Conservation (phyloP, 2,113 vertebrate genomes). For the Aythya baeri region DNA sequence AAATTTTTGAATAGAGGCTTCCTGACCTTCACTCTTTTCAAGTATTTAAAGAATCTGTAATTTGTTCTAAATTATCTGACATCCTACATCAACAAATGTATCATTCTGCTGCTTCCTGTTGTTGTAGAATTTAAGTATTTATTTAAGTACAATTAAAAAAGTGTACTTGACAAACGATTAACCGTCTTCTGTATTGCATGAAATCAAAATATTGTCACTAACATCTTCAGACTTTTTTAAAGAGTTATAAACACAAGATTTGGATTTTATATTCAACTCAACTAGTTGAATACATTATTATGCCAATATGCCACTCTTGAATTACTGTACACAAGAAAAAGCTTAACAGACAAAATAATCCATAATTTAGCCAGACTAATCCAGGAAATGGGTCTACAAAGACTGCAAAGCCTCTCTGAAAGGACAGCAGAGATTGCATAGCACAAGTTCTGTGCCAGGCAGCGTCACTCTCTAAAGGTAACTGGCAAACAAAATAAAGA, state of each 20-base stretch:
- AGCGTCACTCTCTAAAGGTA: slow-evolving; percentile 43
- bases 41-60: slow-evolving; percentile 74
- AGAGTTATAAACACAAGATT: background rate
- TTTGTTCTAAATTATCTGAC: slow-evolving; percentile 74
- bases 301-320: slow-evolving; percentile 21
- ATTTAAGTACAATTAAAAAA: slow-evolving; percentile 53
- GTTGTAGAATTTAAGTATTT: slow-evolving; percentile 59
- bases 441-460: slow-evolving; percentile 42
- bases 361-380: slow-evolving; percentile 62
- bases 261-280: background rate
- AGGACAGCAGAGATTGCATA: slow-evolving; percentile 40
- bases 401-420: slow-evolving; percentile 63
- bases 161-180: slow-evolving; percentile 2
- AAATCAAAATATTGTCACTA: background rate
- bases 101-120: slow-evolving; percentile 75
- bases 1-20: slow-evolving; percentile 79
- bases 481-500: background rate
- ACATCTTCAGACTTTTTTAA: background rate
- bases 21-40: slow-evolving; percentile 75
- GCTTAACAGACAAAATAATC: slow-evolving; percentile 61
- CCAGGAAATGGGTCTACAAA: slow-evolving; percentile 61
- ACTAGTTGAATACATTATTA: background rate
- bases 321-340: slow-evolving; percentile 55
- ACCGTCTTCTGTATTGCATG: background rate
- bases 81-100: slow-evolving; percentile 72